Evolutionary conservation across 2,888 invertebrate species (phyloP).

Genomic region (Napeogenes sylphis): DNA sequence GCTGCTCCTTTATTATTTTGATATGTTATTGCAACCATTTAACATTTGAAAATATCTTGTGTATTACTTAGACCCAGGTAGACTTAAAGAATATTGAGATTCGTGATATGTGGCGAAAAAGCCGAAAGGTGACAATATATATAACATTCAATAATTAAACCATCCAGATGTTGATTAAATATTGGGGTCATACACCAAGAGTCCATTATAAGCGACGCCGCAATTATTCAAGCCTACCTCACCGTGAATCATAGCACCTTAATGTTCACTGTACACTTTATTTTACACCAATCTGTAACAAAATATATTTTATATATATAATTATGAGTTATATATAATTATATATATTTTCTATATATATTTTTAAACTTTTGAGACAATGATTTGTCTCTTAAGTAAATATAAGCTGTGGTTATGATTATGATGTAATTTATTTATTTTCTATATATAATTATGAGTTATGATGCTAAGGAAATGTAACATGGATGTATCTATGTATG

Average conservation of each 20-base stretch:
- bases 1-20: slow-evolving; percentile 34
- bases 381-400: too few species aligned
- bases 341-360: too few species aligned
- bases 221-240: slow-evolving; percentile 33
- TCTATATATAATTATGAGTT: too few species aligned
- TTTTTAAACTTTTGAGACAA: too few species aligned
- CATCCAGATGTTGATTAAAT: slow-evolving; percentile 19
- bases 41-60: slow-evolving; percentile 13
- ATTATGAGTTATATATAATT: too few species aligned
- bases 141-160: slow-evolving; percentile 16
- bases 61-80: slow-evolving; percentile 11
- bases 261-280: slow-evolving; percentile 69
- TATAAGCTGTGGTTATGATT: too few species aligned
- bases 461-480: too few species aligned
- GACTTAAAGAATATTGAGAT: slow-evolving; percentile 51
- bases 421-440: too few species aligned
- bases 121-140: slow-evolving; percentile 48
- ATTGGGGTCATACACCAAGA: slow-evolving; percentile 11
- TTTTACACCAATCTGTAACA: slow-evolving; percentile 34
- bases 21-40: slow-evolving; percentile 43
- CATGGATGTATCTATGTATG: too few species aligned
- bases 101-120: slow-evolving; percentile 70
- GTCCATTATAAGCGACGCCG: slow-evolving; percentile 19
- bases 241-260: slow-evolving; percentile 66
- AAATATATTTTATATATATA: slow-evolving; percentile 13